These are phyloP conservation scores for Mungos mungo DNA, from an alignment of 2,113 vertebrate genomes.

Conservation along the genomic window DNA sequence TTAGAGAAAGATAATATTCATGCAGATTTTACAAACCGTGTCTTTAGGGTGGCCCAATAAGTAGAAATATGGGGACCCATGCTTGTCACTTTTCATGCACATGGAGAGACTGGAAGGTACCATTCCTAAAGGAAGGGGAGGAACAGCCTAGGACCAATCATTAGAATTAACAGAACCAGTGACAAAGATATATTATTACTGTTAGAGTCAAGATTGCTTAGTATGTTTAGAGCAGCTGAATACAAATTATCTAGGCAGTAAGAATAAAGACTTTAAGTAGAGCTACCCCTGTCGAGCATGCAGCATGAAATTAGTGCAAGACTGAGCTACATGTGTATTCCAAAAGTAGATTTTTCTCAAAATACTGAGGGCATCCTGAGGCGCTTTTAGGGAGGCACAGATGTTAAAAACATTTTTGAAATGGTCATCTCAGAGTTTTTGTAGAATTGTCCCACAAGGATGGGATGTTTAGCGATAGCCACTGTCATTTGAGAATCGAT, in stretches of 20 bases:
- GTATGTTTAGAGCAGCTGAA: conserved; percentile 86
- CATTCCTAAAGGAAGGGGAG: conserved; percentile 99
- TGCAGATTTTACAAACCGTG: conserved; percentile 99
- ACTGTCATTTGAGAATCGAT: conserved; percentile 78
- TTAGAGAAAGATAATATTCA: conserved; percentile 91
- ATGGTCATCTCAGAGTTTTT: conserved; percentile 24
- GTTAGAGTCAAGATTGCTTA: conserved; percentile 91
- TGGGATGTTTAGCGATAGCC: conserved; percentile 70
- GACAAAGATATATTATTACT: conserved; percentile 89
- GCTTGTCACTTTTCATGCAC: conserved; percentile 99
- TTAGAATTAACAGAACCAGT: conserved; percentile 98
- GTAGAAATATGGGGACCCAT: conserved; percentile 99
- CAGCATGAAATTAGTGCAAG: conserved; percentile 86
- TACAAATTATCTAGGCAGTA: conserved; percentile 82
- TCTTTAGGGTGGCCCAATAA: conserved; percentile 99
- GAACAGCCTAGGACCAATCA: conserved; percentile 99
- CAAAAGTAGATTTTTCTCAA: conserved; percentile 64
- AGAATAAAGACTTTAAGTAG: conserved; percentile 82
- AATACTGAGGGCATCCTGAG: conserved; percentile 82
- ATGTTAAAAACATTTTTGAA: conserved; percentile 38
- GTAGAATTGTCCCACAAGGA: conserved; percentile 25
- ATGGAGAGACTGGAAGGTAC: conserved; percentile 99
- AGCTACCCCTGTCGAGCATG: conserved; percentile 83
- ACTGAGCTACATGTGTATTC: conserved; percentile 72
- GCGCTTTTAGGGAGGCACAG: conserved; percentile 78